phyloP scores from a whole-genome alignment of 1,140 invertebrate genomes.

The Drosophila biarmipes region DNA sequence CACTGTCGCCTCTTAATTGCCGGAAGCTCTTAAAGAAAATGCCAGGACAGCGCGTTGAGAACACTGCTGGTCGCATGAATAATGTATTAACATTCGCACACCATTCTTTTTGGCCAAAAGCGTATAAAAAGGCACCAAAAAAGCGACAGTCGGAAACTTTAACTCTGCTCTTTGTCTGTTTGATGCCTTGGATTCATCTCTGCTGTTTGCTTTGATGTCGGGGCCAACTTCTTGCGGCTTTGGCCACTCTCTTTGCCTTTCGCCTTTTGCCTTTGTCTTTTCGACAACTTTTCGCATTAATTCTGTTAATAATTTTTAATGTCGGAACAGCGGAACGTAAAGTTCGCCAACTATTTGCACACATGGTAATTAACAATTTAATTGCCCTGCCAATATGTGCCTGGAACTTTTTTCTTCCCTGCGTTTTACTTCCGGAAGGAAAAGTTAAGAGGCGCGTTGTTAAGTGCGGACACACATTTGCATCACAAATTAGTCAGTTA shows the following conservation, averaged over 20 bases:
- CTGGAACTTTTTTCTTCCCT: slow-evolving; percentile 24
- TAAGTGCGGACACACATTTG: slow-evolving; percentile 52
- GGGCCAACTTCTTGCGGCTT: slow-evolving; percentile 60
- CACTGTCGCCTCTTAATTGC: slow-evolving; percentile 37
- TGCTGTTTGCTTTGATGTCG: slow-evolving; percentile 66
- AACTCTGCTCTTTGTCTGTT: slow-evolving; percentile 68
- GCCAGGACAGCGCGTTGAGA: slow-evolving; percentile 12
- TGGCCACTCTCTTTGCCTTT: slow-evolving; percentile 31
- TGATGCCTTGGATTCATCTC: slow-evolving; percentile 34
- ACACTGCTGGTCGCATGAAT: slow-evolving; percentile 60
- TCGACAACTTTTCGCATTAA: slow-evolving; percentile 74
- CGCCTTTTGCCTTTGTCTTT: slow-evolving; percentile 53
- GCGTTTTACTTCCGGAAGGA: not conserved
- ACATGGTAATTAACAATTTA: slow-evolving; percentile 78
- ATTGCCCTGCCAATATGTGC: slow-evolving; percentile 71
- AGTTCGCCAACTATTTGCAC: slow-evolving; percentile 67
- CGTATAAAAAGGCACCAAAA: slow-evolving; percentile 23
- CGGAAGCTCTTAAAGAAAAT: slow-evolving; percentile 32
- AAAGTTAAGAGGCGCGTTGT: slow-evolving; percentile 10
- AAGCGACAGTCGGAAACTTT: slow-evolving; percentile 33
- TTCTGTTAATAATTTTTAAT: slow-evolving; percentile 81
- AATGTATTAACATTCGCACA: slow-evolving; percentile 40
- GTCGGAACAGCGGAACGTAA: slow-evolving; percentile 53
- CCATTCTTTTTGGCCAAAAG: slow-evolving; percentile 27
- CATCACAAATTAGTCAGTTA: slow-evolving; percentile 57